Evolutionary conservation across 2,113 vertebrate species (phyloP).

Genomic region (Plestiodon gilberti): DNA sequence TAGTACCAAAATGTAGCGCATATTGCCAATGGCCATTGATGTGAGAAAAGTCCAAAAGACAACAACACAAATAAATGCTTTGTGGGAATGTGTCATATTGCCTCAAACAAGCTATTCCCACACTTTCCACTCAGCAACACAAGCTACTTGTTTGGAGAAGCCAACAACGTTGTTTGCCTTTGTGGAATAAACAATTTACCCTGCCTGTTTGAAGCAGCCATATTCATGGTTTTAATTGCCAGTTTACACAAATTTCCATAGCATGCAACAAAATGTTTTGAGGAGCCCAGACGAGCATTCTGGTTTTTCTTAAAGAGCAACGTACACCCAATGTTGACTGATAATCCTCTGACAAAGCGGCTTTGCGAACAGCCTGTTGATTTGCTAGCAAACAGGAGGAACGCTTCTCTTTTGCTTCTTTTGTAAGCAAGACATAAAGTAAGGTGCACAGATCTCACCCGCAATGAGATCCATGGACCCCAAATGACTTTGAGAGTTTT

Average conservation of each 20-base stretch:
- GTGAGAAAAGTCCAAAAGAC: conserved; percentile 3
- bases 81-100: conserved; percentile 16
- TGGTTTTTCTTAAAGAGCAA: conserved; percentile 17
- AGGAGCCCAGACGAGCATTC: conserved; percentile 10
- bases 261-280: conserved; percentile 8
- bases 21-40: background rate
- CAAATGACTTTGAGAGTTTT: background rate
- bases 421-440: background rate
- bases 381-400: background rate
- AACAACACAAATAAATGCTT: conserved; percentile 7
- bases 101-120: conserved; percentile 40
- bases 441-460: background rate
- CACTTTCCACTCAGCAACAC: conserved; percentile 50
- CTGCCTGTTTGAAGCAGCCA: conserved; percentile 42
- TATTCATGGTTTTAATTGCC: conserved; percentile 12
- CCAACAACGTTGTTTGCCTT: conserved; percentile 56
- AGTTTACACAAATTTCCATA: conserved; percentile 23
- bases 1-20: background rate
- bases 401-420: background rate
- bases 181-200: conserved; percentile 55
- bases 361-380: background rate
- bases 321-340: background rate
- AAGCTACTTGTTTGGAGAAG: conserved; percentile 54
- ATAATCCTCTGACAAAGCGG: background rate
- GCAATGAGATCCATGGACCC: background rate